These are phyloP conservation scores for Todiramphus chloris DNA, from an alignment of 2,113 vertebrate genomes.

Conservation along the genomic window DNA sequence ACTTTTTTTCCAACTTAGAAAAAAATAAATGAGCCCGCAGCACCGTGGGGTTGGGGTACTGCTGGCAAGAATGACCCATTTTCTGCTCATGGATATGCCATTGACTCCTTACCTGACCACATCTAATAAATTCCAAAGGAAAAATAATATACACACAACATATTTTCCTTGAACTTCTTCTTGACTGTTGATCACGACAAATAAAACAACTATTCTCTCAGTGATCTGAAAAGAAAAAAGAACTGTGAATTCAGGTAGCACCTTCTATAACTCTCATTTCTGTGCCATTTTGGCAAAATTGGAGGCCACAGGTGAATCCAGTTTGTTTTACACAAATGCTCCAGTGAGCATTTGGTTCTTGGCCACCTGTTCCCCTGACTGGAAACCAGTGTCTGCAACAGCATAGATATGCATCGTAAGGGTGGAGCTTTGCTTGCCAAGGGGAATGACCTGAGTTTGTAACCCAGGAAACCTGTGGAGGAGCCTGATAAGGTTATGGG, in stretches of 20 bases:
- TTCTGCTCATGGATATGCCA: neutral
- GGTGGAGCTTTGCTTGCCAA: neutral
- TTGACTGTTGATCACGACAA: conserved; percentile 85
- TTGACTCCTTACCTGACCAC: conserved; percentile 83
- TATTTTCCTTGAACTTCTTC: conserved; percentile 91
- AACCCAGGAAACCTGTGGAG: neutral
- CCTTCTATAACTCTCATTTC: neutral
- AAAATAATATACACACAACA: conserved; percentile 86
- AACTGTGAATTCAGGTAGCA: neutral
- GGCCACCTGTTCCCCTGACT: neutral
- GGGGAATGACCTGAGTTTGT: neutral
- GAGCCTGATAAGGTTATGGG: fast-evolving
- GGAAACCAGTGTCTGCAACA: neutral
- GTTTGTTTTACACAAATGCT: neutral
- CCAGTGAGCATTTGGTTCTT: neutral
- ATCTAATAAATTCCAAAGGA: conserved; percentile 90
- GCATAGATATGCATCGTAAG: fast-evolving
- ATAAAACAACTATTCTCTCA: conserved; percentile 87
- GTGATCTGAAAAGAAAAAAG: conserved; percentile 78
- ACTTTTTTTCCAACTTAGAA: conserved; percentile 9
- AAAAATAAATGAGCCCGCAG: neutral
- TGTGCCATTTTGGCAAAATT: neutral
- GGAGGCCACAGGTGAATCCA: neutral
- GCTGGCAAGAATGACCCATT: neutral
- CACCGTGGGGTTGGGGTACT: neutral